Evolutionary conservation across 2,888 invertebrate genomes (phyloP).

Genomic region (Eupithecia inturbata): DNA sequence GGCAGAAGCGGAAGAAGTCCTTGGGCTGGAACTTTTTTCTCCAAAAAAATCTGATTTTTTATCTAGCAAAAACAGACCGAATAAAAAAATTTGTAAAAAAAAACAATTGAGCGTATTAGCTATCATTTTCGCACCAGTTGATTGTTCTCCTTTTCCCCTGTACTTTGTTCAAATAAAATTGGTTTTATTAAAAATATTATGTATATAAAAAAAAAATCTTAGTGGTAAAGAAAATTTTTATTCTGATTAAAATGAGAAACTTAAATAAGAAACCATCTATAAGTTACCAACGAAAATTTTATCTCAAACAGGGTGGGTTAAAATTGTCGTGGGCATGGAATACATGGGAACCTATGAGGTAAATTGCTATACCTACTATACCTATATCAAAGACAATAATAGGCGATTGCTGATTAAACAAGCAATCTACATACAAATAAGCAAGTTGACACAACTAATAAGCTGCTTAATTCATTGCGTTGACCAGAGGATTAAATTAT

Average conservation of each 20-base stretch:
- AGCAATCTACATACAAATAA: constrained; percentile 32
- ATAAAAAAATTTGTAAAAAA: background rate
- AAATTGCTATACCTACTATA: background rate
- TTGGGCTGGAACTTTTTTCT: fast-evolving
- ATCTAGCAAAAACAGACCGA: too few relatives aligned
- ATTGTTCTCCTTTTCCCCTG: background rate
- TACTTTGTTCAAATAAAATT: background rate
- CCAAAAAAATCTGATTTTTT: too few relatives aligned
- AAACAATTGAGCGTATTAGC: background rate
- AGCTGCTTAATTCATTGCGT: constrained; percentile 28
- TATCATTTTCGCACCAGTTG: background rate
- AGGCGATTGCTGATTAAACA: constrained; percentile 30
- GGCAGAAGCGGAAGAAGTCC: background rate
- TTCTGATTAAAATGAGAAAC: too few relatives aligned
- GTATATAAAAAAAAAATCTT: too few relatives aligned
- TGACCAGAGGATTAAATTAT: constrained; percentile 1
- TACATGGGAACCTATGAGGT: background rate
- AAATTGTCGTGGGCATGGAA: too few relatives aligned
- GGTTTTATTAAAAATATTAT: too few relatives aligned
- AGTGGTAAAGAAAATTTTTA: too few relatives aligned
- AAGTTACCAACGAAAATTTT: background rate
- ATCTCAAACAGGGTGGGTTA: too few relatives aligned
- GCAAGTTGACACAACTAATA: constrained; percentile 31
- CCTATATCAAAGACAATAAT: constrained; percentile 22
- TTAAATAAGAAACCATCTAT: background rate